Conservation (phyloP, 2,113 vertebrate genomes). For the Pteronura brasiliensis region DNA sequence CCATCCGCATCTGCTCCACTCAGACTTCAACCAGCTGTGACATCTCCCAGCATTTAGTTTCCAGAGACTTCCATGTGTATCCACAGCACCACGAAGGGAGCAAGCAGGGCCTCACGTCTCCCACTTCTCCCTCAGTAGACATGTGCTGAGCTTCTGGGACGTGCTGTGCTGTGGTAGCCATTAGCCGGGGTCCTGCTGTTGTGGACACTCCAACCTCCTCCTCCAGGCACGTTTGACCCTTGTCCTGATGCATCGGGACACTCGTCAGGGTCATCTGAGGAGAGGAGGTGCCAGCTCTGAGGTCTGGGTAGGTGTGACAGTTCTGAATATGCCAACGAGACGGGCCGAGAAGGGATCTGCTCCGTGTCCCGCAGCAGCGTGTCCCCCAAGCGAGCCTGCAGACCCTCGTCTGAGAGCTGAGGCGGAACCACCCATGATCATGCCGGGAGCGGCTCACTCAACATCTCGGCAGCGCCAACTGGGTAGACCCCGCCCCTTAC, state of each 20-base stretch:
- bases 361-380: accelerated
- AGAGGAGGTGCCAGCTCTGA: no score
- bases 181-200: neutral
- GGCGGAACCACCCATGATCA: neutral
- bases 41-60: no score
- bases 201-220: neutral
- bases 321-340: neutral
- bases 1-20: neutral
- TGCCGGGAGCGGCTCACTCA: neutral
- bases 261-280: accelerated
- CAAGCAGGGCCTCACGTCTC: neutral
- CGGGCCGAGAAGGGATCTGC: neutral
- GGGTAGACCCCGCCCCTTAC: neutral
- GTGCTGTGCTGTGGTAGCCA: neutral
- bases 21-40: neutral
- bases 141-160: neutral
- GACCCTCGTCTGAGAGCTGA: neutral
- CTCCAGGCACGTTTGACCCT: neutral
- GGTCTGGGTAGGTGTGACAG: no score
- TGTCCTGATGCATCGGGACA: accelerated
- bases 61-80: neutral
- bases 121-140: neutral
- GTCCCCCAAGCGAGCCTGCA: neutral
- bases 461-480: neutral
- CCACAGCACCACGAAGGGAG: no score